Conservation (phyloP, 2,797 vertebrate species). For the Cyclopterus lumpus region DNA sequence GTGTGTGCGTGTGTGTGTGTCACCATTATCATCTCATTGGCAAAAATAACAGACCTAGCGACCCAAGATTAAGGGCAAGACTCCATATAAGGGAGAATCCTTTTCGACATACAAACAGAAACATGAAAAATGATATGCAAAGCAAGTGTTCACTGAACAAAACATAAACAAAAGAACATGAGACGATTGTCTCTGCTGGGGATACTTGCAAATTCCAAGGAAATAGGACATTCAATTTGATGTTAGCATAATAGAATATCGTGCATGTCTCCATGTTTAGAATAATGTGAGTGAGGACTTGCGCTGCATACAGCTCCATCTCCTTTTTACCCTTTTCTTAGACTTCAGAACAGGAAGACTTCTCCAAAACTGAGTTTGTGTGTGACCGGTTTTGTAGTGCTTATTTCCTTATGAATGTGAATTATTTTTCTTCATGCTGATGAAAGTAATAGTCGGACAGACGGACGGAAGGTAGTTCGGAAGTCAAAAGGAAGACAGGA, state of each 20-base stretch:
- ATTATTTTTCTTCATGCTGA: constrained; percentile 59
- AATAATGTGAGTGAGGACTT: constrained; percentile 32
- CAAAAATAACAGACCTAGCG: constrained; percentile 38
- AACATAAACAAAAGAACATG: constrained; percentile 44
- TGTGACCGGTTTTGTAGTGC: constrained; percentile 14
- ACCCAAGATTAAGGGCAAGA: constrained; percentile 23
- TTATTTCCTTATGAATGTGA: constrained; percentile 22
- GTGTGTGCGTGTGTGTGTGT: constrained; percentile 16
- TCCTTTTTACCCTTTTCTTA: constrained; percentile 37
- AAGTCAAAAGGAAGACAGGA: constrained; percentile 74
- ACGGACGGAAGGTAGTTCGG: constrained; percentile 36
- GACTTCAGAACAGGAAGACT: constrained; percentile 50
- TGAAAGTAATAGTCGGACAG: constrained; percentile 25
- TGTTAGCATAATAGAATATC: constrained; percentile 15
- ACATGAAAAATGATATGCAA: constrained; percentile 33
- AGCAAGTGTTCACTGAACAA: constrained; percentile 48
- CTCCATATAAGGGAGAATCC: constrained; percentile 33
- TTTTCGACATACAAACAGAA: constrained; percentile 43
- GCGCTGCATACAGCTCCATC: constrained; percentile 44
- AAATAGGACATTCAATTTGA: constrained; percentile 26
- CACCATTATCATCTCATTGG: constrained; percentile 47
- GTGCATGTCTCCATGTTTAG: constrained; percentile 21
- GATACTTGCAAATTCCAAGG: constrained; percentile 22
- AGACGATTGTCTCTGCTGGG: constrained; percentile 33
- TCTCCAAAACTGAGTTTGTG: constrained; percentile 10